These are phyloP conservation scores for Lanistes nyassanus DNA, from an alignment of 1,140 invertebrate species.

Conservation along the genomic window DNA sequence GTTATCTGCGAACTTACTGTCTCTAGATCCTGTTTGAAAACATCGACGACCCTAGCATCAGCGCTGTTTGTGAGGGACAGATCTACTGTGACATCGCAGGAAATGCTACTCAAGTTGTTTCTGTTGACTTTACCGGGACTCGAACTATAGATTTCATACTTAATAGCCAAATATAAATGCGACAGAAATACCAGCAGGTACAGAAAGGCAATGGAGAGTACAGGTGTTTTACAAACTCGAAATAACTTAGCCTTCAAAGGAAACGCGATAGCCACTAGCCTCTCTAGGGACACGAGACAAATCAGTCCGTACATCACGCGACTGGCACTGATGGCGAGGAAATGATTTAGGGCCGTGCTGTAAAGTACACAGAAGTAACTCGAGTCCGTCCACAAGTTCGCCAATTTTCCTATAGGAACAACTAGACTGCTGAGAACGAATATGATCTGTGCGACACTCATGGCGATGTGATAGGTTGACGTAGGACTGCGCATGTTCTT, in stretches of 20 bases:
- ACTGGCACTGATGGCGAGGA: background rate
- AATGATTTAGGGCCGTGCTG: background rate
- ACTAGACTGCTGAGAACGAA: background rate
- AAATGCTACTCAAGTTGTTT: no score
- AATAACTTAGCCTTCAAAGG: background rate
- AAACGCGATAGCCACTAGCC: background rate
- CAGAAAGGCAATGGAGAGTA: background rate
- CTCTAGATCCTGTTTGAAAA: no score
- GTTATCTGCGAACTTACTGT: no score
- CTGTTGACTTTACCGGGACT: no score
- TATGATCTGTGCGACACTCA: background rate
- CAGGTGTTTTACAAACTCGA: background rate
- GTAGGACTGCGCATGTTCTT: constrained; percentile 5
- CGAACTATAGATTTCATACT: no score
- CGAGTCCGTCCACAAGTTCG: background rate
- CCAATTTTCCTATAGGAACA: background rate
- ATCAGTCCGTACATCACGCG: background rate
- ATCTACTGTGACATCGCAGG: no score
- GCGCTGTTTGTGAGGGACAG: no score
- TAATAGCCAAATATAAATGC: no score
- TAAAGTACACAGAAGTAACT: background rate
- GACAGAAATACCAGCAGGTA: no score
- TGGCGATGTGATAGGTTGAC: background rate
- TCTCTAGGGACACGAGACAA: background rate
- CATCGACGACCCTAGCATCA: no score